phyloP scores from a whole-genome alignment of 2,797 vertebrate species.

The Balearica regulorum region DNA sequence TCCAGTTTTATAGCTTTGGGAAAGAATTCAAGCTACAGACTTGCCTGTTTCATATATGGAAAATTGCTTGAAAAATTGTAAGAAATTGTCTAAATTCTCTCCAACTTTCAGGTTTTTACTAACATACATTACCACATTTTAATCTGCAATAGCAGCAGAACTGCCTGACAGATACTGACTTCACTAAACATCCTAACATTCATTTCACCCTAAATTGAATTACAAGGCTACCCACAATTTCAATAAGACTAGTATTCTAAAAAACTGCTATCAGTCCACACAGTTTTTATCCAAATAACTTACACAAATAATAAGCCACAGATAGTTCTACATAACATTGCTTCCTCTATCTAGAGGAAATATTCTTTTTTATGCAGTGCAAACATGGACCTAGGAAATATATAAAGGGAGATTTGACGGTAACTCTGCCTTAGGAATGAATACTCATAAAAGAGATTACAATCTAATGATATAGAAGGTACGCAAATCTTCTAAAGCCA shows the following conservation, averaged over 20 bases:
- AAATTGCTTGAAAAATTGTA: not conserved
- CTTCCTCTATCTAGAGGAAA: not conserved
- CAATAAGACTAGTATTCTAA: not conserved
- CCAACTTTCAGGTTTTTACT: not conserved
- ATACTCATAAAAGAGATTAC: not conserved
- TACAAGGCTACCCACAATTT: not conserved
- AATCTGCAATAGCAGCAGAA: not conserved
- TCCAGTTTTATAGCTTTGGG: not conserved
- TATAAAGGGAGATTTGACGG: not conserved
- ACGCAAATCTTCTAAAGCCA: not conserved
- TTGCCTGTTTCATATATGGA: not conserved
- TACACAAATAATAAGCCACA: not conserved
- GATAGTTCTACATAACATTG: not conserved
- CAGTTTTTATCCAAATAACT: not conserved
- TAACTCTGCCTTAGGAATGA: not conserved
- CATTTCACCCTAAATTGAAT: not conserved
- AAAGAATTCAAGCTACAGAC: not conserved
- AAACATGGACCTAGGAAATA: not conserved
- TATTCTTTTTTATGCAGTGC: not conserved
- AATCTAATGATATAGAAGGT: not conserved
- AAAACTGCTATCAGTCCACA: not conserved
- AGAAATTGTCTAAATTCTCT: not conserved
- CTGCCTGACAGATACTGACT: not conserved
- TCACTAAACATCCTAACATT: not conserved
- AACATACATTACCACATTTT: not conserved